These are phyloP conservation scores for Tenthredo livida DNA, from an alignment of 2,888 invertebrate species.

Conservation along the genomic window DNA sequence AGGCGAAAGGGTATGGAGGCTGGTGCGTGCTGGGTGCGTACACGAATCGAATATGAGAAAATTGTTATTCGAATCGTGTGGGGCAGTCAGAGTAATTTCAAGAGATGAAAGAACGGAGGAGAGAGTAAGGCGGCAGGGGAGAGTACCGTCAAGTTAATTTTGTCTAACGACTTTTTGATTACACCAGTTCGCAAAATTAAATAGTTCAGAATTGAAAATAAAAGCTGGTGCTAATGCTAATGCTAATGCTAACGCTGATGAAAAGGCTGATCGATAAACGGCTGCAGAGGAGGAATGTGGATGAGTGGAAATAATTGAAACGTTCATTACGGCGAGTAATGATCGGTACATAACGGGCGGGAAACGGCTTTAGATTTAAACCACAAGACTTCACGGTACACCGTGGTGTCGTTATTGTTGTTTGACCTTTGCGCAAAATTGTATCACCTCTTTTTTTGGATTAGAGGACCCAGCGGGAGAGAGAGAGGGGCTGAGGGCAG, in stretches of 20 bases:
- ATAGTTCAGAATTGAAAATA: not conserved
- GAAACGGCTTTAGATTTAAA: not conserved
- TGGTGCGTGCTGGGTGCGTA: not conserved
- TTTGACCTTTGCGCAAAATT: not conserved
- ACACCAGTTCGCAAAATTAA: not conserved
- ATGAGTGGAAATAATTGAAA: not conserved
- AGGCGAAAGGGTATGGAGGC: not conserved
- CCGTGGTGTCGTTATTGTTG: no score
- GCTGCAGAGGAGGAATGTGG: not conserved
- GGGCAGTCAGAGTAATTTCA: not conserved
- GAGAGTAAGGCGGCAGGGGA: not conserved
- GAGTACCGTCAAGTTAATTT: not conserved
- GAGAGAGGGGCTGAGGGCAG: no score
- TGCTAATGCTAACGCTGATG: not conserved
- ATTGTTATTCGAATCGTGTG: not conserved
- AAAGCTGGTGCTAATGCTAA: not conserved
- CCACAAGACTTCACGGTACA: no score
- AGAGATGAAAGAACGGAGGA: not conserved
- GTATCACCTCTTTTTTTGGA: not conserved
- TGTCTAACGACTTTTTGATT: not conserved
- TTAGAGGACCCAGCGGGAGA: not conserved
- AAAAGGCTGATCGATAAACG: not conserved
- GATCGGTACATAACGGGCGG: not conserved
- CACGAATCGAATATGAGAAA: not conserved
- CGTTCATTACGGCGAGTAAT: not conserved